These are phyloP conservation scores for Paelopatides confundens DNA, from an alignment of 53 echinoderm and acorn worm species.

Conservation along the genomic window DNA sequence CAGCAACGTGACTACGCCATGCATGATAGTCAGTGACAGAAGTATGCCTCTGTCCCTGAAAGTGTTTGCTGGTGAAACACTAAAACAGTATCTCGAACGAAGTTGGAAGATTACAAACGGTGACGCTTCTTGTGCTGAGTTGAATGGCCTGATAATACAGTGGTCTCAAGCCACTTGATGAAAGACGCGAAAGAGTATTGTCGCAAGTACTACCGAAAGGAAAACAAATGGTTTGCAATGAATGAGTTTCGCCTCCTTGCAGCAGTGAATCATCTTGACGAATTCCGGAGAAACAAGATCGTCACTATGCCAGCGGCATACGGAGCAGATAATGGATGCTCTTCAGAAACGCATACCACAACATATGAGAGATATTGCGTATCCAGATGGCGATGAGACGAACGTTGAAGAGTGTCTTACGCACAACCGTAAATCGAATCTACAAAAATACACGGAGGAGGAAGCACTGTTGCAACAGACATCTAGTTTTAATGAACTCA, in stretches of 20 bases:
- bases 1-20: neutral
- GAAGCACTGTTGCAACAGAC: neutral
- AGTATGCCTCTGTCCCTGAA: neutral
- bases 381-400: no score
- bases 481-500: neutral
- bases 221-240: neutral
- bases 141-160: slow-evolving; percentile 5
- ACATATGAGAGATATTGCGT: no score
- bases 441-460: no score
- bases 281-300: no score
- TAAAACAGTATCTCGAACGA: neutral
- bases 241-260: neutral
- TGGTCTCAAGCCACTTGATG: slow-evolving; percentile 3
- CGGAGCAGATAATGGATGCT: no score
- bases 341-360: no score
- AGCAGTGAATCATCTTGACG: neutral
- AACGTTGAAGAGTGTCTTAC: no score
- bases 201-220: slow-evolving; percentile 6
- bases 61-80: neutral
- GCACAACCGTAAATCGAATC: no score
- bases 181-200: slow-evolving; percentile 16
- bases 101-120: neutral
- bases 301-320: no score
- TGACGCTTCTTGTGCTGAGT: neutral
- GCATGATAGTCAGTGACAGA: neutral